Evolutionary conservation across 2,113 vertebrate genomes (phyloP).

Genomic region (Scytalopus superciliaris): DNA sequence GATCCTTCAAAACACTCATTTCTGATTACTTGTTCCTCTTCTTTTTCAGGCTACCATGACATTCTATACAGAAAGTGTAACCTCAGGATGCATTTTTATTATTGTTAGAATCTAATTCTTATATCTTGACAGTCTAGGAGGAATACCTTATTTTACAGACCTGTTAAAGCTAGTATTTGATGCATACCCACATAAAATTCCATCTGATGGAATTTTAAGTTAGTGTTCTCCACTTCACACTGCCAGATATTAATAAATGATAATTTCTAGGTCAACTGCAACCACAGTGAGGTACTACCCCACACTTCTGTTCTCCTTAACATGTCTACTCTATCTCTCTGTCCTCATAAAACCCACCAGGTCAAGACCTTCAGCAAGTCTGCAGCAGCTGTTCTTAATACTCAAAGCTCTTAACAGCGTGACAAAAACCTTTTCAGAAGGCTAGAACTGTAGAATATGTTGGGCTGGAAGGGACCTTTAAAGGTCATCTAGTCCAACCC

Average conservation of each 20-base stretch:
- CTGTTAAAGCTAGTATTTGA: neutral
- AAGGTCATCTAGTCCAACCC: neutral
- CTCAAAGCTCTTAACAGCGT: rapidly evolving
- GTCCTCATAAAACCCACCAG: neutral
- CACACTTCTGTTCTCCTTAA: neutral
- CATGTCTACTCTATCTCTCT: neutral
- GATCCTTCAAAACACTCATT: neutral
- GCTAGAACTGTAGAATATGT: neutral
- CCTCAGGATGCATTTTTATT: neutral
- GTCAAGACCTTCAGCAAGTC: neutral
- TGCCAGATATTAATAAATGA: neutral
- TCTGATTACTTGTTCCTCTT: neutral
- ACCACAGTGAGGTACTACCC: neutral
- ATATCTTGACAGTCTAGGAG: neutral
- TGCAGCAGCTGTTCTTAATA: neutral
- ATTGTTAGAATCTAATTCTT: neutral
- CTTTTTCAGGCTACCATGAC: neutral
- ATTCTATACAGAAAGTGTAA: neutral
- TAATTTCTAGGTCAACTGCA: neutral
- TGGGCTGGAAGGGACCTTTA: neutral
- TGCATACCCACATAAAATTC: neutral
- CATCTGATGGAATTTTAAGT: neutral
- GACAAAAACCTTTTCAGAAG: neutral
- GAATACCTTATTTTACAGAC: neutral
- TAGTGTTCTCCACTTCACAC: neutral